Base-by-base conservation (phyloP, 2,113 vertebrate genomes). In the Gobius niger region DNA sequence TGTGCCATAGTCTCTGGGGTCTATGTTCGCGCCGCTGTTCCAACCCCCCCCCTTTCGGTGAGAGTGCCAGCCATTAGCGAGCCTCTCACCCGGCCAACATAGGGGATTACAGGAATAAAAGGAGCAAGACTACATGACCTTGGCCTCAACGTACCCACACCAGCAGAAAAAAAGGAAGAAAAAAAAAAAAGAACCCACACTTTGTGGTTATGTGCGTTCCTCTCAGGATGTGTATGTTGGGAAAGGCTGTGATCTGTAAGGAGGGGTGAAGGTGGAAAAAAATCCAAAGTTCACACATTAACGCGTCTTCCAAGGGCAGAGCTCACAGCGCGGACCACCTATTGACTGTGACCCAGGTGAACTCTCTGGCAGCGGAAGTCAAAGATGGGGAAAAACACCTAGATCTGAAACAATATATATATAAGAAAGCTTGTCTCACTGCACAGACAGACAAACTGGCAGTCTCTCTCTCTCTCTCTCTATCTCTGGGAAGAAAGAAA, bases 1-100 rank as follows among this genome's bases (percentile, higher is more conserved):
- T 85, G 77, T 50, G 72, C 62, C 24, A 34, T 73, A 70, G 68
- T 90, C 88, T 87, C 85, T 60, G 42, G 89, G 69, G 87, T 81
- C 69, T 71, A 77, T 74, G 82, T 86, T 88, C 88, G 86, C 74
- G 70, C 80, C 64, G 44, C 79, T 67, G 57, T 76, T 82, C 66
- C n/a, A n/a, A n/a, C n/a, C n/a, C n/a, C n/a, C 10, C 72, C 70
- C 80, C 75, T 82, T 42, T 34, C 24, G 24, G 24, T 47, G 63
- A 76, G 86, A 88, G 82, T 73, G 84, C 76, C 75, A 80, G 85
- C 91, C 89, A 91, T 93, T 91, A 91, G 81, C 85, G 85, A 82
- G 75, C 82, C 65, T 90, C 82, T 87, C 90, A 89, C 85, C 84
- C 82, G 77, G 74, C 80, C 85, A 84, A 71, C 83, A 80, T 57